Evolutionary conservation across 2,113 vertebrate genomes (phyloP).

Genomic region (Mesoclemmys tuberculata): DNA sequence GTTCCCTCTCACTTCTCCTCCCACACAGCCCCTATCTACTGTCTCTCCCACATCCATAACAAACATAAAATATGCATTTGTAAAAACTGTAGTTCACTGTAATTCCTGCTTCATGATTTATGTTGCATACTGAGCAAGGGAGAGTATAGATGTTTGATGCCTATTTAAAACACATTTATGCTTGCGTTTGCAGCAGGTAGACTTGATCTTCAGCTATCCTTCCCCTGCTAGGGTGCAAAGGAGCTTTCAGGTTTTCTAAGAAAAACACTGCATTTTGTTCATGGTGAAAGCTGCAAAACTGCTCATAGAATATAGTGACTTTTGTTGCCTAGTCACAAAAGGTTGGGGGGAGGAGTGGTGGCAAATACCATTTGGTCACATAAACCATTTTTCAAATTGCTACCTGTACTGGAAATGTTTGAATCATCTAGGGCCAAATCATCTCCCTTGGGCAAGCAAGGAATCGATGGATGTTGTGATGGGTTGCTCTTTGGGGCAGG

Average conservation of each 20-base stretch:
- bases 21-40: constrained; percentile 3
- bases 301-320: not conserved
- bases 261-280: not conserved
- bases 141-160: not conserved
- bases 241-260: not conserved
- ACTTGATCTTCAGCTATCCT: not conserved
- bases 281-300: not conserved
- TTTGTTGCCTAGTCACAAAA: constrained; percentile 24
- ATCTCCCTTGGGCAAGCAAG: not conserved
- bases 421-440: not conserved
- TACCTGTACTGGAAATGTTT: not conserved
- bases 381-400: not conserved
- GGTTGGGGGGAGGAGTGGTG: not conserved
- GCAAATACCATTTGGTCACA: not conserved
- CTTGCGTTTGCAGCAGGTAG: constrained; percentile 8
- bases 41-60: constrained; percentile 3
- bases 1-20: constrained; percentile 10
- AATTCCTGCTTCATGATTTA: constrained; percentile 13
- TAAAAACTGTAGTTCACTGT: not conserved
- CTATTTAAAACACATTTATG: constrained; percentile 29
- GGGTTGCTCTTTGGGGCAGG: not conserved
- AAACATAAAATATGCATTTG: not conserved
- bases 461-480: not conserved
- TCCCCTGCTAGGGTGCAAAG: not conserved
- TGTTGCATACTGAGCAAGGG: not conserved